Evolutionary conservation across 2,888 invertebrate species (phyloP), one percentile per base, ranked within the genome.

Genomic region (Phoenoteleia sp.): DNA sequence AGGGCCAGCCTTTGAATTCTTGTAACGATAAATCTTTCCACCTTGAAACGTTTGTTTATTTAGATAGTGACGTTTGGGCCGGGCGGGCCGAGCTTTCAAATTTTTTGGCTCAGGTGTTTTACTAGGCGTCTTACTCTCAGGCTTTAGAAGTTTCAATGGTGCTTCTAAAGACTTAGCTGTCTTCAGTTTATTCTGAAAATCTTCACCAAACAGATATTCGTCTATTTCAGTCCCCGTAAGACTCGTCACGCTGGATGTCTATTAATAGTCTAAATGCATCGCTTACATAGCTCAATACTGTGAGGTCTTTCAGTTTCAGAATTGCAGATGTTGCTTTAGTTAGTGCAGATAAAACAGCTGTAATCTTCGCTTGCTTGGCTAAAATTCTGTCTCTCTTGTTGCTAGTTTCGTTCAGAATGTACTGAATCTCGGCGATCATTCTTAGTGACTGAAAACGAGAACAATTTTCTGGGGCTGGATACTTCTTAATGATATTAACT

Each of bases 181-280:
- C 56, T 80, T 66, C 0, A 81, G 6, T 7, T 42, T 67, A 0
- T 81, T 64, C 0, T 3, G 49, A 0, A 76, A 42, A 17, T 67
- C 49, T 23, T 74, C 4, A 11, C 67, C 60, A 36, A 74, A 81
- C 27, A 74, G 27, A 9, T 4, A 47, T 15, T 67, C 62, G 2
- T 49, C 49, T 6, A 27, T 11, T 33, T 17, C 19, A 6, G 62
- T 62, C 1, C 15, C 4, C 4, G 13, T 11, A 11, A 81, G 39
- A 58, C 27, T 67, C 67, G 13, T 81, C 67, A 1, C 49, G 36
- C 13, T 81, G 67, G n/a, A 66, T 23, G n/a, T 74, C 60, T 3
- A 42, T 69, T 13, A 74, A 0, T 11, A 58, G 39, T 0, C 49
- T 45, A 13, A 49, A 3, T 17, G 71, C 64, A 17, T 77, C 67